Evolutionary conservation across 2,797 vertebrate genomes (phyloP).

Genomic region (Champsocephalus gunnari): DNA sequence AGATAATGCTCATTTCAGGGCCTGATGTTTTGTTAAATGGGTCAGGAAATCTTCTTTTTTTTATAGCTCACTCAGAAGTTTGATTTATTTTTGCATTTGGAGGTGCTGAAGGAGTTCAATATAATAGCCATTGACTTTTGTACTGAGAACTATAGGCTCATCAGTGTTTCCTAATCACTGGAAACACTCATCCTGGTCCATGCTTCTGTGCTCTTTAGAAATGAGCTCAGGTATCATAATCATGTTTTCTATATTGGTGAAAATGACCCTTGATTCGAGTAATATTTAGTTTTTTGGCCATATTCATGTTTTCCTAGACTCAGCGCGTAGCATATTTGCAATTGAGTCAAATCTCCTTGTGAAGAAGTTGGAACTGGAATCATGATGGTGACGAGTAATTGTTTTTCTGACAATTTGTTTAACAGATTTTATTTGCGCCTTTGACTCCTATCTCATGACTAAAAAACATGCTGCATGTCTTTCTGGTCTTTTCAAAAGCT

Average conservation of each 20-base stretch:
- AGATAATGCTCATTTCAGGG: not conserved
- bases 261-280: not conserved
- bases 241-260: too few species aligned
- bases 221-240: not conserved
- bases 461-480: not conserved
- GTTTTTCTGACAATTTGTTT: not conserved
- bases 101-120: not conserved
- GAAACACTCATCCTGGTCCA: not conserved
- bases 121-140: not conserved
- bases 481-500: not conserved
- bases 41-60: not conserved
- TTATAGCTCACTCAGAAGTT: not conserved
- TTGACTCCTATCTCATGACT: too few species aligned
- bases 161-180: not conserved
- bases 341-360: not conserved
- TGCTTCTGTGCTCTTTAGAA: not conserved
- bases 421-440: not conserved
- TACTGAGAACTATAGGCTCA: not conserved
- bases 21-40: slow-evolving; percentile 5
- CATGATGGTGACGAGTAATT: not conserved
- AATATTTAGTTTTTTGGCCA: not conserved
- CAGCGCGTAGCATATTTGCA: not conserved
- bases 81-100: not conserved
- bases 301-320: not conserved
- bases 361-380: not conserved